Base-by-base conservation (phyloP, 2,113 vertebrate species). In the human region DNA sequence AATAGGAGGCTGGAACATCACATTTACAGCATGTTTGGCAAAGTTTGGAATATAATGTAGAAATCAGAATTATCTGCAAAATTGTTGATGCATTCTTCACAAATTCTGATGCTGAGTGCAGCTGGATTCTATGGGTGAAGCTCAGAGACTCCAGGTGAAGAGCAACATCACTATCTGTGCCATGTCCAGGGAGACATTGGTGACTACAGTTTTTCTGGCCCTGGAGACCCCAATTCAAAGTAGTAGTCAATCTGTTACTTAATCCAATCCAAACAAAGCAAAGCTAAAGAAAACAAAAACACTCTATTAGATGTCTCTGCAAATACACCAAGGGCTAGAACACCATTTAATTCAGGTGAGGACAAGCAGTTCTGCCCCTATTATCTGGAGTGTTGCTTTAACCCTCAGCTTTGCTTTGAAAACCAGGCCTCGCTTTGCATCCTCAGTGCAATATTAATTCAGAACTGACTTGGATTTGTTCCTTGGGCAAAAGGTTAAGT, bases 401-500 rank as follows among this genome's bases (percentile, higher is more conserved):
- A 92, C 80, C 40, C 59, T 75, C 80, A 70, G 73, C 52, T 94
- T 94, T 93, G 55, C 89, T 97, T 95, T 97, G 72, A 94, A 97
- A 97, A 96, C 89, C 83, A 96, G 82, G 32, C 70, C 70, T 94
- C 0, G 0, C 61, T 89, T 88, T 97, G 82, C 48, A 97, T 96
- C 80, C 78, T 95, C 94, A 92, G 92, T 98, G 96, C 78, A 93
- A 96, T 96, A 97, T 76, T 91, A 96, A 94, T 97, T 97, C 94
- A 75, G 81, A 92, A 64, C 97, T 97, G 96, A 98, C 96, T 98
- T 98, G 32, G 75, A 73, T 96, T 98, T 97, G n/a, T 94, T 98
- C 97, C 97, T 97, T 92, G 94, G 96, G 88, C 88, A 93, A 97
- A 98, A 95, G 96, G 92, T 98, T 97, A 96, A 98, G 96, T 98